phyloP scores from a whole-genome alignment of 2,113 vertebrate genomes.

The Melanerpes formicivorus region DNA sequence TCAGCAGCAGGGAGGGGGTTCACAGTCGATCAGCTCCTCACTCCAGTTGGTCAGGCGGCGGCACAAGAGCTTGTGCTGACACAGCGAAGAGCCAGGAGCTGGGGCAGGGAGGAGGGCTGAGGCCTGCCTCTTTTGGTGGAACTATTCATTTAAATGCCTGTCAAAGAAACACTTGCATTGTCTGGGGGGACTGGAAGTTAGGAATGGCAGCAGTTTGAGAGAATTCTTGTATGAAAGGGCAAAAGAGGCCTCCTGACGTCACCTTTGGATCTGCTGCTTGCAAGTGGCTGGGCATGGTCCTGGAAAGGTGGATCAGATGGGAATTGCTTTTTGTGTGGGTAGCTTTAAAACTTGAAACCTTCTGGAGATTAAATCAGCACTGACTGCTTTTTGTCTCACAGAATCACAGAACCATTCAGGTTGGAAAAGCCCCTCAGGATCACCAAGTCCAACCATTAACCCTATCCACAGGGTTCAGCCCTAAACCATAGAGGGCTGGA shows the following conservation, averaged over 20 bases:
- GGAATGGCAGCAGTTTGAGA: background rate
- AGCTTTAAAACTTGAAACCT: background rate
- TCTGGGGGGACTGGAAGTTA: background rate
- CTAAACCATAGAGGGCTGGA: too few species aligned
- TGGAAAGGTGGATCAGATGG: background rate
- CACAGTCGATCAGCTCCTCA: background rate
- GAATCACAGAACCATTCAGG: too few species aligned
- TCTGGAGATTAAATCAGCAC: background rate
- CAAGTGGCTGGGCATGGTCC: background rate
- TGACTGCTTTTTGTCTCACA: background rate
- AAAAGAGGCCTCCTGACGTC: background rate
- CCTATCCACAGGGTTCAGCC: too few species aligned
- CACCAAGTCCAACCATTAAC: too few species aligned
- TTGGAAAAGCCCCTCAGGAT: too few species aligned
- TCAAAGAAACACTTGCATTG: background rate
- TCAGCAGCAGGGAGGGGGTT: background rate
- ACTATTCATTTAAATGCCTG: background rate
- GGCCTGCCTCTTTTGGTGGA: background rate
- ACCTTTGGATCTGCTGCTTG: background rate
- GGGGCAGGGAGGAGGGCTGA: background rate
- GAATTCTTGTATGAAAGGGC: background rate
- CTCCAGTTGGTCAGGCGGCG: background rate
- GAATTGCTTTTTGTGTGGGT: rapidly evolving
- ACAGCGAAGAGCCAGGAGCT: background rate
- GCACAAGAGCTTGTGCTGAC: background rate